Base-by-base conservation (phyloP, 2,797 vertebrate species). In the Paedocypris micromegethes region DNA sequence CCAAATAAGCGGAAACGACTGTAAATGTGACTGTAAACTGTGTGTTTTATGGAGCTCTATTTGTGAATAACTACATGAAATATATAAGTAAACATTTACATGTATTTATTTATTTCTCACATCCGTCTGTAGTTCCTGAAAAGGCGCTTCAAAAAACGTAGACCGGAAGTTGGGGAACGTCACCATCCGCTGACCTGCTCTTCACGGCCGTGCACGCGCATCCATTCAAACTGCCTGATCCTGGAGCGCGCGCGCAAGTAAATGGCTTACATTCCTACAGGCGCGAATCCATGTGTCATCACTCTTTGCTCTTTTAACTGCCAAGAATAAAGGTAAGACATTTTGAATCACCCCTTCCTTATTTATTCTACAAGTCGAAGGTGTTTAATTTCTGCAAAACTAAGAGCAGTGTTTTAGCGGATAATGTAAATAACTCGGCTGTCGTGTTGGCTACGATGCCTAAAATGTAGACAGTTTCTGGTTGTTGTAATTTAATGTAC, bases 221-320 rank as follows among this genome's bases (percentile, higher is more conserved):
- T 52, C 51, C 60, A 70, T 70, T 70, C 68, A 70, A 64, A 70
- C 59, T 39, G 52, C 45, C 63, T 59, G 23, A 8, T 70, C 23
- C 46, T 39, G 52, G 46, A 51, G 60, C 46, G 68, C 59, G 23
- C 23, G 68, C 68, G 68, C 53, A 23, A 7, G 59, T 3, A 4
- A 9, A 56, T 39, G 52, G 9, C 4, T 44, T 45, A 45, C 57
- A 23, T 46, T 63, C 6, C 9, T 58, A 41, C 38, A 7, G 54
- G 43, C 38, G 8, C 52, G 51, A 50, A 57, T 57, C 61, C 23
- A 9, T 7, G 3, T 8, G 50, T 57, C 9, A 3, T 9, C 9
- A 23, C 23, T 1, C 3, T 50, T 50, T 64, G 9, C 42, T 23
- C 6, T 40, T 51, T 41, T 45, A 47, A 2, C 46, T 38, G 51